These are phyloP conservation scores for Abrostola tripartita DNA, from an alignment of 2,888 invertebrate genomes.

Conservation along the genomic window DNA sequence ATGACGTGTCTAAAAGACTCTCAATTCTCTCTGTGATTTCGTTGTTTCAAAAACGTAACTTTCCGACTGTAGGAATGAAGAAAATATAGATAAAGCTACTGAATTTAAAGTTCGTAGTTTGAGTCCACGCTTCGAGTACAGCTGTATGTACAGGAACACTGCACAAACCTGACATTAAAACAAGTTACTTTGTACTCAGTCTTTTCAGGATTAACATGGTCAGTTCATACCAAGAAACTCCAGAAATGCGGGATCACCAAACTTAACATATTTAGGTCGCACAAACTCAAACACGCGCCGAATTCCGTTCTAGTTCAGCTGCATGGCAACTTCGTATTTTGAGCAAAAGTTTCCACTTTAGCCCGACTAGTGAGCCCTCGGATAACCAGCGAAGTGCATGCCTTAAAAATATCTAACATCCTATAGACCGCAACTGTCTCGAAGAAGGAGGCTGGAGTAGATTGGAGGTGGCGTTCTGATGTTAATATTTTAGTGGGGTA, in stretches of 20 bases:
- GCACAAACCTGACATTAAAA: conserved; percentile 13
- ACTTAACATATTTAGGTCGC: conserved; percentile 29
- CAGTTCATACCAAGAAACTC: conserved; percentile 18
- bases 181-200: conserved; percentile 17
- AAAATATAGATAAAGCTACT: conserved; percentile 39
- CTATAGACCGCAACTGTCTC: conserved; percentile 53
- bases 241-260: conserved; percentile 19
- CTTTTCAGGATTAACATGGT: conserved; percentile 1
- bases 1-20: conserved; percentile 19
- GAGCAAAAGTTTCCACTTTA: conserved; percentile 45
- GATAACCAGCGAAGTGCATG: conserved; percentile 56
- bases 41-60: conserved; percentile 38
- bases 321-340: conserved; percentile 28
- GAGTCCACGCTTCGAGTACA: conserved; percentile 16
- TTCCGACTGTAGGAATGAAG: conserved; percentile 38
- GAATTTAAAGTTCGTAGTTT: conserved; percentile 27
- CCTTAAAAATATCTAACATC: conserved; percentile 63
- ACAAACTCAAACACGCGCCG: conserved; percentile 19
- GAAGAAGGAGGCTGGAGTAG: conserved; percentile 14
- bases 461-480: conserved; percentile 24
- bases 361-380: conserved; percentile 51
- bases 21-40: conserved; percentile 19
- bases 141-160: conserved; percentile 12
- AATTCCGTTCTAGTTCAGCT: conserved; percentile 31
- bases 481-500: background rate